Evolutionary conservation across 2,113 vertebrate species (phyloP).

Genomic region (Chlorocebus sabaeus): DNA sequence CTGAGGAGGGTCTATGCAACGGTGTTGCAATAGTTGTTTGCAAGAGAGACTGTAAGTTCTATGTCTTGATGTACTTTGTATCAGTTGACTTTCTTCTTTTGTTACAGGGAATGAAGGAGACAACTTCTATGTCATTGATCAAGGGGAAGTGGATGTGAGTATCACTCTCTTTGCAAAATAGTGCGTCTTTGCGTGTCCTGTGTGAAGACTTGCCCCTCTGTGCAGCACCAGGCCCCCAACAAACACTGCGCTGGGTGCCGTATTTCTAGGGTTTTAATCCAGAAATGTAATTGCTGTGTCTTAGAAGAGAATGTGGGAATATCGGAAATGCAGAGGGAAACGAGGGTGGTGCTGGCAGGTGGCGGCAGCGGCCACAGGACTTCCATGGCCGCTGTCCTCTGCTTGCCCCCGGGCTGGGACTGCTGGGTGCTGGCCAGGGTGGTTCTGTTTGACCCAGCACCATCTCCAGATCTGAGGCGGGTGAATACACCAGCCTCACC

Average conservation of each 20-base stretch:
- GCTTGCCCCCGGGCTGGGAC: too few species aligned
- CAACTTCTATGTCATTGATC: conserved; percentile 98
- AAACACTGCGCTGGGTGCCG: too few species aligned
- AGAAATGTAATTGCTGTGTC: not conserved
- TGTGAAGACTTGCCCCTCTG: not conserved
- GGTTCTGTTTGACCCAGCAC: not conserved
- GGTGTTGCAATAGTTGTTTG: not conserved
- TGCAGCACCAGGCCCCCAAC: fast-evolving
- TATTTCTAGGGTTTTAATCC: not conserved
- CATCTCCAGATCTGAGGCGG: not conserved
- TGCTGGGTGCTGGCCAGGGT: not conserved
- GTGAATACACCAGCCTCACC: not conserved
- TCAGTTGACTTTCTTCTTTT: not conserved
- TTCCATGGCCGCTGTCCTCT: not conserved
- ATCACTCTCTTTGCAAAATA: fast-evolving
- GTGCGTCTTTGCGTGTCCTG: fast-evolving
- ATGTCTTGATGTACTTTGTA: too few species aligned
- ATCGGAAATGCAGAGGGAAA: too few species aligned
- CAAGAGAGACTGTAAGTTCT: not conserved
- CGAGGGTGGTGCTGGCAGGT: not conserved
- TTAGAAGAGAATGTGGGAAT: too few species aligned
- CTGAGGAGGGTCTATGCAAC: fast-evolving
- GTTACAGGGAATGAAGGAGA: conserved; percentile 95
- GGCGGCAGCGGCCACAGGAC: fast-evolving
- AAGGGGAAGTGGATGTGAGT: conserved; percentile 98